Evolutionary conservation across 2,888 invertebrate genomes (phyloP), one percentile per base, ranked within the genome.

Genomic region (Scaptomyza tumidula): DNA sequence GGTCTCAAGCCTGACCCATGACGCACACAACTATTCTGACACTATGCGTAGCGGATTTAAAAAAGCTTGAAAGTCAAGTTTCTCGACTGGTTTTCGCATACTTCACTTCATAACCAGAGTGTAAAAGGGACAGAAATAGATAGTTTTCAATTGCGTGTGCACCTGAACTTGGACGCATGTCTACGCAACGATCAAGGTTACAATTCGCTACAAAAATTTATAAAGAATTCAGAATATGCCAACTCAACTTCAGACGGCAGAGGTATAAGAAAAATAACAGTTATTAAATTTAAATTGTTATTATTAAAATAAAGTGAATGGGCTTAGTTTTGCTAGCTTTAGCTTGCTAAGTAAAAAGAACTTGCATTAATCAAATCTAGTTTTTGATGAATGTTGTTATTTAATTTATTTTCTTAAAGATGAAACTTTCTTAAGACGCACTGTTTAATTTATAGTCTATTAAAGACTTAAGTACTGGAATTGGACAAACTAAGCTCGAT

Each of bases 121-220:
- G 44, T 16, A 57, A 69, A 58, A 62, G 62, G 43, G 41, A 61
- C 33, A 41, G 41, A 45, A 41, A 33, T 39, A 52, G 41, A 48
- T 45, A 49, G 60, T 55, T 74, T 44, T 45, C 50, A 14, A 56
- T 52, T 76, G 84, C 77, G 84, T 78, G 54, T 86, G 87, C 66
- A 80, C 89, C 87, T 88, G 89, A 86, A 88, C 83, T 83, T 88
- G 89, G 53, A 61, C 50, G 62, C 65, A 62, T 69, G 60, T 48
- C 48, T 72, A 84, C 65, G 74, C 78, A 68, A 13, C 19, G 43
- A 48, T 86, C 81, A 88, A 84, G 83, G 83, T 66, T 64, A 44
- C 6, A 6, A 37, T 29, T 45, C 27, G 16, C 39, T 19, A 41
- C 24, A 16, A 45, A 60, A 55, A 63, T 56, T 0, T 52, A 58